Evolutionary conservation across 2,888 invertebrate genomes (phyloP).

Genomic region (Drosophila formosana): DNA sequence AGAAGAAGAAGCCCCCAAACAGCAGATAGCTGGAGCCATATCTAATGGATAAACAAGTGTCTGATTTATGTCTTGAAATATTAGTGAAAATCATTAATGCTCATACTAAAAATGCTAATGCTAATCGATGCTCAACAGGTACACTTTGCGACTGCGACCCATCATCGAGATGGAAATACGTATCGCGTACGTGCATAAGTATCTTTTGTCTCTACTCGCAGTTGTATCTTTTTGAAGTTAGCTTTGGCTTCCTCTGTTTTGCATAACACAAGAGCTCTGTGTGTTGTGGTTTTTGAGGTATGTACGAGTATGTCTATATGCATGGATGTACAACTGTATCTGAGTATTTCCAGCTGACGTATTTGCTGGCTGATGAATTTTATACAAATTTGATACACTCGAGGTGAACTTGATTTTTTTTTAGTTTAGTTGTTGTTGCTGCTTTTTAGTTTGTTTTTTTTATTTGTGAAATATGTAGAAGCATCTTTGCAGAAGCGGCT

Average conservation of each 20-base stretch:
- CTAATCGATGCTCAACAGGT: slow-evolving; percentile 67
- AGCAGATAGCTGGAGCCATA: slow-evolving; percentile 37
- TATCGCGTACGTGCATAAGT: slow-evolving; percentile 25
- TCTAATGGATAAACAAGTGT: slow-evolving; percentile 63
- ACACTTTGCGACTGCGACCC: slow-evolving; percentile 32
- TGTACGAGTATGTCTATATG: slow-evolving; percentile 10
- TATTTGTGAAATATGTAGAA: slow-evolving; percentile 61
- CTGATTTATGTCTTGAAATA: slow-evolving; percentile 52
- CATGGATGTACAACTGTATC: slow-evolving; percentile 1
- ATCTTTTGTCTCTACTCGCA: slow-evolving; percentile 31
- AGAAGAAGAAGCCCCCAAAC: slow-evolving; percentile 13
- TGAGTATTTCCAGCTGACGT: slow-evolving; percentile 68
- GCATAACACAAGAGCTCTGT: slow-evolving; percentile 59
- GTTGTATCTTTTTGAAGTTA: slow-evolving; percentile 44
- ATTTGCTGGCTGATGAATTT: slow-evolving; percentile 77
- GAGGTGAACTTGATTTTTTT: slow-evolving; percentile 81
- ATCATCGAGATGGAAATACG: slow-evolving; percentile 27
- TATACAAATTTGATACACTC: slow-evolving; percentile 77
- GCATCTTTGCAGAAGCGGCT: slow-evolving; percentile 73
- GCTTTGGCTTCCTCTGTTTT: slow-evolving; percentile 71
- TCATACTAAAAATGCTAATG: slow-evolving; percentile 59
- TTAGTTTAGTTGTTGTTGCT: slow-evolving; percentile 2
- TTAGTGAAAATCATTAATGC: slow-evolving; percentile 62
- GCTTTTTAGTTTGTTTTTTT: slow-evolving; percentile 36
- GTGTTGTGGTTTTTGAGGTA: slow-evolving; percentile 50